These are phyloP conservation scores for Graptemys geographica DNA, from an alignment of 2,797 vertebrate species.

Conservation along the genomic window DNA sequence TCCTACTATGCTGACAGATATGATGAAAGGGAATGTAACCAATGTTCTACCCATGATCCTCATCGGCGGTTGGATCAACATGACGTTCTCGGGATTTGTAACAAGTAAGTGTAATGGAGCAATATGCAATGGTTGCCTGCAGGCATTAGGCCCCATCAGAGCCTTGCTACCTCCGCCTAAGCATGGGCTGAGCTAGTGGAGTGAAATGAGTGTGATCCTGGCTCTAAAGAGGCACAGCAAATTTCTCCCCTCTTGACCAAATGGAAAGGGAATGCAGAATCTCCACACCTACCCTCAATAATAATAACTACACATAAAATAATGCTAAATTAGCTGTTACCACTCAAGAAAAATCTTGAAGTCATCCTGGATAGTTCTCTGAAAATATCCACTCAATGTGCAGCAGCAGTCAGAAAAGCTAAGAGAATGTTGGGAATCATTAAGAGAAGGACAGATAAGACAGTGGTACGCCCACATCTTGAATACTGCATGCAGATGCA, in stretches of 20 bases:
- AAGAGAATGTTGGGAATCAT: too few species aligned
- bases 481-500: too few species aligned
- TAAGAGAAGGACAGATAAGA: too few species aligned
- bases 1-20: conserved; percentile 98
- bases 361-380: too few species aligned
- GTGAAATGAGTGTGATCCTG: background rate
- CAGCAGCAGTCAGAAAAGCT: too few species aligned
- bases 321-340: too few species aligned
- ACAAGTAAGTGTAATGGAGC: conserved; percentile 87
- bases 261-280: background rate
- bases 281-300: background rate
- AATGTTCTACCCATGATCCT: conserved; percentile 99
- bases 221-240: background rate
- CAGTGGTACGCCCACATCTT: too few species aligned
- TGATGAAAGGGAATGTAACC: conserved; percentile 99
- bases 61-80: conserved; percentile 99
- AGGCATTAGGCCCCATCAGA: background rate
- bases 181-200: background rate
- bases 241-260: background rate
- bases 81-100: conserved; percentile 99
- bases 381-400: too few species aligned
- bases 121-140: background rate
- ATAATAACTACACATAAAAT: background rate
- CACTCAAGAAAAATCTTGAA: too few species aligned
- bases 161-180: background rate